Conservation (phyloP, 2,888 invertebrate genomes). For the Scaptomyza cyrtandrae region DNA sequence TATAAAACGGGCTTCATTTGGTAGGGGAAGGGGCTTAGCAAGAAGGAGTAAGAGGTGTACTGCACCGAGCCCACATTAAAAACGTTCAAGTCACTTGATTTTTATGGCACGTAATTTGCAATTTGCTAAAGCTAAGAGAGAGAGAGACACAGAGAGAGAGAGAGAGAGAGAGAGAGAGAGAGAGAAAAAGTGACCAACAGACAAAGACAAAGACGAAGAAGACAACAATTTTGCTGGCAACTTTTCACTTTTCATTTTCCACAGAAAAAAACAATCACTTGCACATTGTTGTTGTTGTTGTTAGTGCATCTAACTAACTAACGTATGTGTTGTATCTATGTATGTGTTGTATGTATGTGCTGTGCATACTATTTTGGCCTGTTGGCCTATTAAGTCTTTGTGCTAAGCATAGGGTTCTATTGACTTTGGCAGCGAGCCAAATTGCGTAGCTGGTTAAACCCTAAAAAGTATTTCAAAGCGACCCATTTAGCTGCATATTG, state of each 20-base stretch:
- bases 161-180: background rate
- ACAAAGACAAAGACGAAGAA: slow-evolving; percentile 44
- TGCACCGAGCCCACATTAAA: slow-evolving; percentile 64
- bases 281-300: background rate
- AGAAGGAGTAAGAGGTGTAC: background rate
- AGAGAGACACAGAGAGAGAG: background rate
- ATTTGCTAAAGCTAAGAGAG: slow-evolving; percentile 57
- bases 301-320: background rate
- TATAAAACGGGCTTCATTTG: slow-evolving; percentile 8
- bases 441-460: slow-evolving; percentile 52
- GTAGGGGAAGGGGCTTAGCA: background rate
- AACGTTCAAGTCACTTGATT: slow-evolving; percentile 56
- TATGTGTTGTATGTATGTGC: slow-evolving; percentile 27
- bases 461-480: slow-evolving; percentile 47
- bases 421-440: slow-evolving; percentile 62
- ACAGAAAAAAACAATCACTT: background rate
- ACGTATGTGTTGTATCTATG: slow-evolving; percentile 14
- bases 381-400: slow-evolving; percentile 76
- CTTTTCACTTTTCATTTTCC: slow-evolving; percentile 83
- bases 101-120: slow-evolving; percentile 81
- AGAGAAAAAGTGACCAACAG: slow-evolving; percentile 42
- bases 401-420: slow-evolving; percentile 50
- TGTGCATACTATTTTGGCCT: slow-evolving; percentile 64
- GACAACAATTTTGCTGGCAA: slow-evolving; percentile 60
- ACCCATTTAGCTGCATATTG: slow-evolving; percentile 70